Base-by-base conservation (phyloP, 2,797 vertebrate genomes). In the Sciaenops ocellatus region DNA sequence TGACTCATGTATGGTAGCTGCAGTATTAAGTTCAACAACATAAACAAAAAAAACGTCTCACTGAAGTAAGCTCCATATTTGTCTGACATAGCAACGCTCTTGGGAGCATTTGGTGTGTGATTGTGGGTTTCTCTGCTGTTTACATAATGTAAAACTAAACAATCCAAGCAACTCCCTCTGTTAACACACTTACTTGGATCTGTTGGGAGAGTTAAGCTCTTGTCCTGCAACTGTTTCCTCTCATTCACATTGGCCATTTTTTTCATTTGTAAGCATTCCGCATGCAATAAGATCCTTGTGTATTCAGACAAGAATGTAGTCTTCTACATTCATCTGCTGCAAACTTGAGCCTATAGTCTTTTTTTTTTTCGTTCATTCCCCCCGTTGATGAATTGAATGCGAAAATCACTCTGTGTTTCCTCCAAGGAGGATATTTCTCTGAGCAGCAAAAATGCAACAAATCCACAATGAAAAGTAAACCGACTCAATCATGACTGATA, bases 101-200 rank as follows among this genome's bases (percentile, higher is more conserved):
- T 60, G 85, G 81, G 79, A 91, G 65, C 73, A 74, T 74, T 85
- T 76, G 75, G 69, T 69, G 73, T 73, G 78, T 54, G 70, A 83
- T 62, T 80, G 73, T 62, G 69, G 60, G 69, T 60, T 62, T 82
- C 54, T 67, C 41, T 78, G 69, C 6, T 66, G 73, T 86, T 85
- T 85, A 83, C 68, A 78, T 81, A 75, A 89, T 73, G 71, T 83
- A 66, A 76, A 86, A 73, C 68, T 83, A 89, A 86, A 89, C 78
- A 83, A 82, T 69, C 69, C 74, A 52, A 76, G 41, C 65, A 62
- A 56, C 34, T 69, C 59, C 47, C 24, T 76, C 13, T 79, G 79
- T 86, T 79, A 73, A 75, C 76, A 69, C 42, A 15, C 42, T 50
- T 50, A 69, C 54, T n/a, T 4, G 30, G 47, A 64, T 57, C 73